These are phyloP conservation scores for Meteorus cinctellus DNA, from an alignment of 2,888 invertebrate species.

Conservation along the genomic window DNA sequence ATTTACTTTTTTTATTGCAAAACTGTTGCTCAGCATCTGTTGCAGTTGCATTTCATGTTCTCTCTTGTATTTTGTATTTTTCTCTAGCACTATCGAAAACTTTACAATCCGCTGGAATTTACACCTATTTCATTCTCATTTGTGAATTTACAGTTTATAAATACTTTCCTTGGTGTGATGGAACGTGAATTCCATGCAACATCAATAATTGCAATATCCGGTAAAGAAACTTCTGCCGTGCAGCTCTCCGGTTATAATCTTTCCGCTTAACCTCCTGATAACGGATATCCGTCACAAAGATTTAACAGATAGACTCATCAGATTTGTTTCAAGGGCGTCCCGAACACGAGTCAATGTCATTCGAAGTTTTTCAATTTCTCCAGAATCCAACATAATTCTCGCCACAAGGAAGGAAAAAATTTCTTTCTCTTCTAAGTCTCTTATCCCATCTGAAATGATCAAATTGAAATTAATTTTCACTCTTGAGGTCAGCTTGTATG, in stretches of 20 bases:
- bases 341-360: too few species aligned
- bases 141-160: too few species aligned
- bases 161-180: background rate
- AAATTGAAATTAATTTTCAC: too few species aligned
- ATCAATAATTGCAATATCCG: slow-evolving; percentile 17
- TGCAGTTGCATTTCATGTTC: background rate
- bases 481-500: too few species aligned
- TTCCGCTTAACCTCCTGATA: background rate
- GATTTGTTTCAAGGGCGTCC: background rate
- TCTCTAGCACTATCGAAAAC: too few species aligned
- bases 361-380: background rate
- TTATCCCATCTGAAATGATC: too few species aligned
- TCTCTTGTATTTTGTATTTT: background rate
- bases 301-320: background rate
- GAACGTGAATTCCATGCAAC: background rate
- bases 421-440: too few species aligned
- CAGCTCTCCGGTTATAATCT: background rate
- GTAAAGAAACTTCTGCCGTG: background rate
- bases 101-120: too few species aligned
- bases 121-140: too few species aligned
- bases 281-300: slow-evolving; percentile 6
- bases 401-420: too few species aligned
- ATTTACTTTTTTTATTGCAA: background rate
- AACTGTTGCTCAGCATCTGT: background rate
- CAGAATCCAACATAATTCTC: too few species aligned